Percentiles rank a stretch among this genome's conserved stretches.
Conservation (phyloP, 1,140 invertebrate genomes). For the Drosophila parabipectinata region DNA sequence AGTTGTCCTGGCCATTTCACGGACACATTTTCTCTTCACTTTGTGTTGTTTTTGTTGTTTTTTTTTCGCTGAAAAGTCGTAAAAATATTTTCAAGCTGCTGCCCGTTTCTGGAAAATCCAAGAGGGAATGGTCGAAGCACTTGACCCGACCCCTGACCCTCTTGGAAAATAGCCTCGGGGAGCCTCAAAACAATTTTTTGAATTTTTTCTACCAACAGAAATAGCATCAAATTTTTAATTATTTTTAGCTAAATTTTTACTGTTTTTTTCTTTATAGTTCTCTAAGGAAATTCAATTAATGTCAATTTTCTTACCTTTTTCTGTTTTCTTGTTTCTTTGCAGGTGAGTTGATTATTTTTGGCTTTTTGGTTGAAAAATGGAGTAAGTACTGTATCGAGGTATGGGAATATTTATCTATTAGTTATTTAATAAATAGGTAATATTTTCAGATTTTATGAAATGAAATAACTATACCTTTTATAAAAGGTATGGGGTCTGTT, state of each 20-base stretch:
- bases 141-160: constrained; percentile 39
- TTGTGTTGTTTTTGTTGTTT: constrained; percentile 19
- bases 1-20: constrained; percentile 29
- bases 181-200: constrained; percentile 65
- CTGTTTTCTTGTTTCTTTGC: constrained; percentile 33
- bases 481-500: too few species aligned
- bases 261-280: neutral
- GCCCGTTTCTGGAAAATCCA: neutral
- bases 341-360: constrained; percentile 55
- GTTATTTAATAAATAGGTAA: too few species aligned
- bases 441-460: too few species aligned
- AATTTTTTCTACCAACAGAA: constrained; percentile 24
- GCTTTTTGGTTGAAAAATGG: neutral
- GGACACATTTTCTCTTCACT: too few species aligned
- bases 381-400: neutral
- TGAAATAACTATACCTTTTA: too few species aligned
- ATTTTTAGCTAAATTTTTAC: constrained; percentile 19
- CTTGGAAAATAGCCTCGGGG: constrained; percentile 62
- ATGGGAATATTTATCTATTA: too few species aligned
- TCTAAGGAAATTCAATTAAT: constrained; percentile 48
- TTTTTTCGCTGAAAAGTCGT: constrained; percentile 29
- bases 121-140: neutral
- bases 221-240: constrained; percentile 64
- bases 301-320: constrained; percentile 29
- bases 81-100: constrained; percentile 66